Base-by-base conservation (phyloP, 2,888 invertebrate species). In the Chymomyza amoena region DNA sequence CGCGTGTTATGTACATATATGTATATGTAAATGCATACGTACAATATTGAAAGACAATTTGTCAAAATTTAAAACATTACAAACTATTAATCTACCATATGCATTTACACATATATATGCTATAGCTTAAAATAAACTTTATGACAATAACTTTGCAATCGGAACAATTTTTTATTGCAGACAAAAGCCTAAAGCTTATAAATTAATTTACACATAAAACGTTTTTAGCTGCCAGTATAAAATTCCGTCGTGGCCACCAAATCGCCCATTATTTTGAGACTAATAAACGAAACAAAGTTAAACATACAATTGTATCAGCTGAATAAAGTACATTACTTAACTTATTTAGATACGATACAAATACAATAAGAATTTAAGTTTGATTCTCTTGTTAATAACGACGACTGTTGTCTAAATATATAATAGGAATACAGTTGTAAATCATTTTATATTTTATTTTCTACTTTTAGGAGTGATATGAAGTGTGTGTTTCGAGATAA, bases 401-500 rank as follows among this genome's bases (percentile, higher is more conserved):
- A 72, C 73, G 64, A 76, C 54, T 54, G 68, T 61, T 68, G 71
- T 82, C 72, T 82, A 74, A 78, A 75, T 78, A 78, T 16, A 76
- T 81, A 82, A 79, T 83, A 83, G 83, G 83, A 83, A 83, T 83
- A 87, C 87, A 87, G 80, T 85, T 82, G 69, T 70, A 20, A 54
- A 18, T 54, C 54, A 54, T 84, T 64, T 71, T 69, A 69, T 60
- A 67, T 71, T 63, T 76, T 75, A 63, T 66, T 74, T 71, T 64
- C 69, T 25, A 57, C 61, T 78, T 69, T 67, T 80, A 86, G 84
- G 84, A 84, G 73, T 83, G 80, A 83, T 83, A 83, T 87, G 83
- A 86, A 57, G 28, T 57, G 57, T 57, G 57, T 25, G 57, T 57
- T 57, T 60, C 54, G 54, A 54, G 54, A 16, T 54, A 18, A 18